phyloP scores from a whole-genome alignment of 2,888 invertebrate genomes.

The Drosophila birchii region DNA sequence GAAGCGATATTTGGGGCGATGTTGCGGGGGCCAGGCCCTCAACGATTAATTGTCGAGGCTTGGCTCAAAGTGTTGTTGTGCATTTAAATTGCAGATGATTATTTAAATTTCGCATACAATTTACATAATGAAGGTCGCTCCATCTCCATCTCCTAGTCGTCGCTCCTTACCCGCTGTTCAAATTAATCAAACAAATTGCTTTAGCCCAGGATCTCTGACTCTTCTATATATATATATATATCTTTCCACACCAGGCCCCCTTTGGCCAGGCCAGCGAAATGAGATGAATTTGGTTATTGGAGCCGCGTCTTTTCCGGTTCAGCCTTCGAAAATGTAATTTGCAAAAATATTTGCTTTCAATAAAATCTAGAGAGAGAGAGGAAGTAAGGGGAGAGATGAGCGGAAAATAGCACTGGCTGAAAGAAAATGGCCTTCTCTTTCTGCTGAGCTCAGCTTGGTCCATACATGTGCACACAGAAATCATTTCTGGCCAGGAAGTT shows the following conservation, averaged over 20 bases:
- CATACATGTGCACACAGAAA: slow-evolving; percentile 17
- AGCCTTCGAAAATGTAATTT: slow-evolving; percentile 68
- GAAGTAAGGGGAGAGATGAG: not conserved
- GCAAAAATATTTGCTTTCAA: slow-evolving; percentile 76
- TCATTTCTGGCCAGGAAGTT: slow-evolving; percentile 15
- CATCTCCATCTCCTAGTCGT: not conserved
- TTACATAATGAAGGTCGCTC: slow-evolving; percentile 77
- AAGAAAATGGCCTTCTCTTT: slow-evolving; percentile 28
- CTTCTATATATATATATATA: slow-evolving; percentile 14
- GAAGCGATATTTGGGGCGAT: slow-evolving; percentile 25
- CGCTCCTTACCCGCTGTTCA: slow-evolving; percentile 27
- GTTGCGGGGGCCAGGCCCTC: not conserved
- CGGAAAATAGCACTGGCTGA: slow-evolving; percentile 32
- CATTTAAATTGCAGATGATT: slow-evolving; percentile 80
- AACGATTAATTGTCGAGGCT: slow-evolving; percentile 73
- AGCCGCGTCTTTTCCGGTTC: slow-evolving; percentile 47
- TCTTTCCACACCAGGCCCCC: slow-evolving; percentile 4
- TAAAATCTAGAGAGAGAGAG: slow-evolving; percentile 33
- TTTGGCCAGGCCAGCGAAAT: slow-evolving; percentile 26
- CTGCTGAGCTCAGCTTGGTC: slow-evolving; percentile 44
- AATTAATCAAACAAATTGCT: slow-evolving; percentile 80
- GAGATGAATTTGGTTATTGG: slow-evolving; percentile 34
- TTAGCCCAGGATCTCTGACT: slow-evolving; percentile 46
- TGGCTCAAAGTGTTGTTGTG: slow-evolving; percentile 73
- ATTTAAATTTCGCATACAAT: slow-evolving; percentile 80